Conservation (phyloP, 1,140 invertebrate species). For the Agrypnia vestita region DNA sequence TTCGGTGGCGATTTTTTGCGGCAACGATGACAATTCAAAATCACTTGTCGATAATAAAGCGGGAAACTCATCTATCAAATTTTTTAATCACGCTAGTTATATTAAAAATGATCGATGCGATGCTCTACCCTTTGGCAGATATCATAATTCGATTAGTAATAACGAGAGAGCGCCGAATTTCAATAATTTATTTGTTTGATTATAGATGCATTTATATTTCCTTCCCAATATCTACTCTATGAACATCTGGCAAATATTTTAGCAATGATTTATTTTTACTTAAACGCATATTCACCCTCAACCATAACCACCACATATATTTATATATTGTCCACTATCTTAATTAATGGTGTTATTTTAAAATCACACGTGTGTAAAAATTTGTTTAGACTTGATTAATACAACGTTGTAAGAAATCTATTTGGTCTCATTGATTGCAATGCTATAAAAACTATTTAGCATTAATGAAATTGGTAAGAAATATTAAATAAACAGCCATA, state of each 20-base stretch:
- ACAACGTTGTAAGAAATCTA: no score
- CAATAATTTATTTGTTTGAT: not conserved
- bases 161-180: slow-evolving; percentile 4
- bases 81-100: slow-evolving; percentile 20
- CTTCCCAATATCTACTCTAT: not conserved
- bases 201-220: not conserved
- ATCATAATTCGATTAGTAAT: slow-evolving; percentile 3
- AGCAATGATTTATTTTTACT: not conserved
- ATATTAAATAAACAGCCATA: no score
- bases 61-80: slow-evolving; percentile 1
- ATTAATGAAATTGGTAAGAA: no score
- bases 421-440: no score
- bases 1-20: no score
- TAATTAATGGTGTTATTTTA: no score
- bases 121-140: slow-evolving; percentile 1
- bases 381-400: no score
- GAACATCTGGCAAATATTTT: not conserved
- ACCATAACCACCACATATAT: no score
- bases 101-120: slow-evolving; percentile 30
- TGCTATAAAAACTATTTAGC: no score
- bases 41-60: slow-evolving; percentile 29
- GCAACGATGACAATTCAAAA: not conserved
- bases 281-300: no score
- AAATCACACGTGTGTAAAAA: no score
- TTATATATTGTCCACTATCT: no score